Evolutionary conservation across 2,113 vertebrate species (phyloP).

Genomic region (Tragelaphus strepsiceros): DNA sequence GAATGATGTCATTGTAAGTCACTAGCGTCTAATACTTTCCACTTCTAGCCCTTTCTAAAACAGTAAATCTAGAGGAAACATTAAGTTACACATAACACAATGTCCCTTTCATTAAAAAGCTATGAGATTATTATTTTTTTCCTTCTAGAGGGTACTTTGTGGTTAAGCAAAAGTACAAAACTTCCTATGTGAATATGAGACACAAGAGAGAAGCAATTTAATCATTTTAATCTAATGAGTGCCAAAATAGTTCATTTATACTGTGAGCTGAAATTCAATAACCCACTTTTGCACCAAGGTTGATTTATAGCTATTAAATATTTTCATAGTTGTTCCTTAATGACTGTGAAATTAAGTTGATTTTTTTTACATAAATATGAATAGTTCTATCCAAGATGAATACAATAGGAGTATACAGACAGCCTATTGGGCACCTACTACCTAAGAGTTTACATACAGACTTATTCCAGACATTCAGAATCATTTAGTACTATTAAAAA

Average conservation of each 20-base stretch:
- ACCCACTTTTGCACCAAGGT: slow-evolving; percentile 21
- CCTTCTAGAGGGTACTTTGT: slow-evolving; percentile 54
- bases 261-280: slow-evolving; percentile 30
- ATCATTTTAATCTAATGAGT: slow-evolving; percentile 49
- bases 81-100: slow-evolving; percentile 73
- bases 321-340: slow-evolving; percentile 42
- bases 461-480: neutral
- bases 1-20: slow-evolving; percentile 69
- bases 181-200: slow-evolving; percentile 57
- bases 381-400: neutral
- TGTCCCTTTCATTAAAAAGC: slow-evolving; percentile 70
- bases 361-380: neutral
- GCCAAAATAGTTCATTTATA: slow-evolving; percentile 36
- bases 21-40: slow-evolving; percentile 66
- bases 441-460: neutral
- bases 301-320: slow-evolving; percentile 43
- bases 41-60: slow-evolving; percentile 71
- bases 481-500: neutral
- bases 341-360: slow-evolving; percentile 58
- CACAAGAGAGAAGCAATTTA: slow-evolving; percentile 56
- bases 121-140: slow-evolving; percentile 47
- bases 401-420: neutral
- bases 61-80: slow-evolving; percentile 73
- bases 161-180: slow-evolving; percentile 70
- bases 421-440: neutral